phyloP scores from a whole-genome alignment of 2,888 invertebrate genomes.

The Chrysina gloriosa region DNA sequence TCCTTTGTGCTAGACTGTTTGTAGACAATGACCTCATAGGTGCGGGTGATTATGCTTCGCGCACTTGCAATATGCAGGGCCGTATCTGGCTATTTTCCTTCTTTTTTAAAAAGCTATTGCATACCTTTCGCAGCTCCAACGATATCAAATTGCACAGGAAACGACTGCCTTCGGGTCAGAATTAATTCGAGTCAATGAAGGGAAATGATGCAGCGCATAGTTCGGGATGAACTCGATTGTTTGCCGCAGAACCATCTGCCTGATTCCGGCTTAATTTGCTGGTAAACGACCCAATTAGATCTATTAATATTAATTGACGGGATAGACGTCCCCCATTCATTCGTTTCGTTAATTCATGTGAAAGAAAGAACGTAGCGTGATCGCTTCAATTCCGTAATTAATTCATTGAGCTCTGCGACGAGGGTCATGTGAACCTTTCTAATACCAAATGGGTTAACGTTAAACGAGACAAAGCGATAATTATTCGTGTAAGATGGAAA shows the following conservation, averaged over 20 bases:
- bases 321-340: neutral
- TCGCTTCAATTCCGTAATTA: neutral
- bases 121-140: neutral
- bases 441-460: no score
- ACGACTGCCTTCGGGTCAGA: neutral
- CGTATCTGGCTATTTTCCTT: neutral
- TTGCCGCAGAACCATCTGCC: slow-evolving; percentile 4
- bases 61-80: neutral
- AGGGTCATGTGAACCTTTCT: slow-evolving; percentile 2
- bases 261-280: neutral
- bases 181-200: neutral
- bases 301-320: slow-evolving; percentile 3
- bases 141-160: neutral
- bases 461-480: no score
- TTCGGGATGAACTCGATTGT: neutral
- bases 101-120: neutral
- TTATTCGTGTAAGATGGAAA: no score
- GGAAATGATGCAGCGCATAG: neutral
- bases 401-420: neutral
- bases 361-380: neutral
- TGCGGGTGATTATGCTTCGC: neutral
- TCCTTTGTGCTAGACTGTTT: slow-evolving; percentile 19
- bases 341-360: neutral
- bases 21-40: slow-evolving; percentile 14
- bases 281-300: neutral